phyloP scores from a whole-genome alignment of 1,140 invertebrate species.

The Atopsyche davidsoni region DNA sequence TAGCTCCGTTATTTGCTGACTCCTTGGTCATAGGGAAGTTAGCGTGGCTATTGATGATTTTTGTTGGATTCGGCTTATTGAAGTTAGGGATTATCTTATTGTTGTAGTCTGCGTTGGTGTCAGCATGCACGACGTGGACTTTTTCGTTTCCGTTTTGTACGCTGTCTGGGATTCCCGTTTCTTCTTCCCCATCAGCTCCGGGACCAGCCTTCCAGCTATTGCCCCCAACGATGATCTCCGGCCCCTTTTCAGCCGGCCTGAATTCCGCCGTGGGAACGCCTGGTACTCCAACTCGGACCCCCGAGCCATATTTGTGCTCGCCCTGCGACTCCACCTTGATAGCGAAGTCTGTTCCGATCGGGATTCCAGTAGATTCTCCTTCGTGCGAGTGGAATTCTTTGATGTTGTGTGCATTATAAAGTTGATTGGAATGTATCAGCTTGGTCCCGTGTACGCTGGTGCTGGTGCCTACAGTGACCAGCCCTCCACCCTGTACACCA shows the following conservation, averaged over 20 bases:
- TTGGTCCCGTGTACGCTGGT: slow-evolving; percentile 22
- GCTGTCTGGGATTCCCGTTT: slow-evolving; percentile 26
- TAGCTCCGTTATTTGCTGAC: no score
- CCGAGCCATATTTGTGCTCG: slow-evolving; percentile 13
- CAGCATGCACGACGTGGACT: slow-evolving; percentile 25
- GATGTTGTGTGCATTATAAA: slow-evolving; percentile 15
- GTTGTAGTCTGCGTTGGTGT: slow-evolving; percentile 10
- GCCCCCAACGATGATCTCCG: slow-evolving; percentile 34
- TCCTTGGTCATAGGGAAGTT: slow-evolving; percentile 47
- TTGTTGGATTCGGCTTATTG: slow-evolving; percentile 1
- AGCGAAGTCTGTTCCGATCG: slow-evolving; percentile 46
- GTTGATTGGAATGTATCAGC: neutral
- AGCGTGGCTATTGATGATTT: slow-evolving; percentile 39
- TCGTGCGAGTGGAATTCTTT: slow-evolving; percentile 23
- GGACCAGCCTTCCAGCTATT: slow-evolving; percentile 39
- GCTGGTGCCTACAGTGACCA: slow-evolving; percentile 26
- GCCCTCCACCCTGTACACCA: slow-evolving; percentile 25
- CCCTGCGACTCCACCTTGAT: slow-evolving; percentile 40
- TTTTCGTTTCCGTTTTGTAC: slow-evolving; percentile 29
- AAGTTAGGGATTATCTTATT: neutral
- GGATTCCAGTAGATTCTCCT: slow-evolving; percentile 40
- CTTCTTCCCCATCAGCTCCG: slow-evolving; percentile 23
- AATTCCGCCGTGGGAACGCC: slow-evolving; percentile 20
- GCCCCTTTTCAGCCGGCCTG: slow-evolving; percentile 22
- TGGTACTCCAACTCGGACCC: slow-evolving; percentile 13